Evolutionary conservation across 2,888 invertebrate genomes (phyloP).

Genomic region (Unio delphinus): DNA sequence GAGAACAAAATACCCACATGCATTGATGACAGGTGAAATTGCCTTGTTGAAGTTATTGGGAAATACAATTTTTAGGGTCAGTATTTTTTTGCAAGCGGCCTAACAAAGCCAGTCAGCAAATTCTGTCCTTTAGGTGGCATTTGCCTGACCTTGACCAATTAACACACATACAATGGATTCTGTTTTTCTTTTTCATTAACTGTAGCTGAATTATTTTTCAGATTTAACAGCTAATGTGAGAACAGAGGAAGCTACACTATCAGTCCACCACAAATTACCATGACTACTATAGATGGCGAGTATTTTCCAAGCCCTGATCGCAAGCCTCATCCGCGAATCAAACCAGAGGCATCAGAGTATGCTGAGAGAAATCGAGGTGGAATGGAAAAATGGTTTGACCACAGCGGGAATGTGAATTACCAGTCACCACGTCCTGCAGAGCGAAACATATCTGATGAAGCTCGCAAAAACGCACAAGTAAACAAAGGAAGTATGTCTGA

Average conservation of each 20-base stretch:
- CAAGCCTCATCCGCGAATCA: conserved; percentile 49
- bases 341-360: conserved; percentile 50
- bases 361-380: conserved; percentile 48
- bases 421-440: conserved; percentile 48
- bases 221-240: too few relatives aligned
- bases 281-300: conserved; percentile 48
- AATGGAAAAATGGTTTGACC: conserved; percentile 53
- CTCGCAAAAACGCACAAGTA: conserved; percentile 40
- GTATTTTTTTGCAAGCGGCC: too few relatives aligned
- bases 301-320: conserved; percentile 47
- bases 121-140: too few relatives aligned
- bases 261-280: conserved; percentile 13
- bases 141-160: too few relatives aligned
- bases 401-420: conserved; percentile 44
- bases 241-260: not conserved
- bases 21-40: too few relatives aligned
- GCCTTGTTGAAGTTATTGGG: too few relatives aligned
- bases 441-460: conserved; percentile 45
- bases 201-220: too few relatives aligned
- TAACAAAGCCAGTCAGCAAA: too few relatives aligned
- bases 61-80: too few relatives aligned
- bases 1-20: too few relatives aligned
- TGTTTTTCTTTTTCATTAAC: too few relatives aligned
- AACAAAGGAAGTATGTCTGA: conserved; percentile 59
- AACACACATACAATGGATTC: too few relatives aligned